phyloP scores from a whole-genome alignment of 2,888 invertebrate genomes.

The Oligia strigilis region DNA sequence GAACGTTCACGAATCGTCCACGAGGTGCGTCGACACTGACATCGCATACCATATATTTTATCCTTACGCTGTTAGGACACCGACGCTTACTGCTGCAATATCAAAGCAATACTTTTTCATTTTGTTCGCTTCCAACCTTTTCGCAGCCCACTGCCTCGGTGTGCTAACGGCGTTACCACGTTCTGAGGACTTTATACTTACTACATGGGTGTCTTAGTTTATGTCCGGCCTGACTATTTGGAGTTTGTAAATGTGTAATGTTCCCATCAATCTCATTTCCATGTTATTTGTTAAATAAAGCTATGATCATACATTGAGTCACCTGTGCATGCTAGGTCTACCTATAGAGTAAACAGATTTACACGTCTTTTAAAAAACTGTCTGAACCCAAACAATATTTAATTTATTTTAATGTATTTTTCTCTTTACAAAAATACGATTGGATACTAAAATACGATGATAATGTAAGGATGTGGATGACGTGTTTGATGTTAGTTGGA shows the following conservation, averaged over 20 bases:
- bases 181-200: not conserved
- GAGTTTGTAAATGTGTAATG: not conserved
- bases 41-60: slow-evolving; percentile 5
- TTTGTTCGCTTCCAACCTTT: not conserved
- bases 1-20: slow-evolving; percentile 1
- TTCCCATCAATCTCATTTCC: not conserved
- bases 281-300: not conserved
- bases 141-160: not conserved
- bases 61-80: not conserved
- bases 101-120: not conserved
- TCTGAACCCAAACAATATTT: slow-evolving; percentile 5
- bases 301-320: not conserved
- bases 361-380: not conserved
- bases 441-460: not conserved
- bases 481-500: slow-evolving; percentile 31
- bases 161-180: not conserved
- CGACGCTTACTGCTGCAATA: not conserved
- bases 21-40: slow-evolving; percentile 25
- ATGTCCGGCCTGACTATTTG: not conserved
- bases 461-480: slow-evolving; percentile 16
- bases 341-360: not conserved
- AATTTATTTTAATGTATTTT: not conserved
- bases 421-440: too few species aligned
- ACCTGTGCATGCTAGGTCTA: not conserved
- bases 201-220: not conserved